Conservation (phyloP, 2,888 invertebrate species). For the Melanchra persicariae region DNA sequence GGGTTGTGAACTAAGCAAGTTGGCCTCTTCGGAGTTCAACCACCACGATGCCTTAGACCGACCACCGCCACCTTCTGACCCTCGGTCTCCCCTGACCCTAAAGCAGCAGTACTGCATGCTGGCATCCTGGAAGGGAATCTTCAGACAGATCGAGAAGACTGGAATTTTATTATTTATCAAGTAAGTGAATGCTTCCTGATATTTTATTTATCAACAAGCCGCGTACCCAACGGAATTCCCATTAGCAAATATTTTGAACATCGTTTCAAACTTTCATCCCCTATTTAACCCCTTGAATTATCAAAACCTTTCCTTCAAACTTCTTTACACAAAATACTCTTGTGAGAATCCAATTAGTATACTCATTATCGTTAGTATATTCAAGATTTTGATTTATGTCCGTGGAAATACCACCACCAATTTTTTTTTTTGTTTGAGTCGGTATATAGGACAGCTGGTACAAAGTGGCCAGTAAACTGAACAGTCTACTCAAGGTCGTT, state of each 20-base stretch:
- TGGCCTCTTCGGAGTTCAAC: conserved; percentile 90
- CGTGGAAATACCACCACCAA: too few species aligned
- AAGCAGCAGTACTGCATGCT: conserved; percentile 96
- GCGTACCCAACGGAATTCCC: neutral
- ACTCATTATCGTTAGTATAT: too few species aligned
- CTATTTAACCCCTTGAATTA: too few species aligned
- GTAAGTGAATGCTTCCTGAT: conserved; percentile 90
- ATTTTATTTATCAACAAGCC: neutral
- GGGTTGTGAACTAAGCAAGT: conserved; percentile 94
- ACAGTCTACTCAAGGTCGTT: too few species aligned
- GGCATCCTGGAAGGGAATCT: conserved; percentile 97
- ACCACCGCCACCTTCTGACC: conserved; percentile 93
- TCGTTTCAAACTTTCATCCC: neutral
- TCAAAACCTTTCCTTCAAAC: too few species aligned
- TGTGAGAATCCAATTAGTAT: too few species aligned
- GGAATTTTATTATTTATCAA: conserved; percentile 97
- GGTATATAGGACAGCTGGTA: too few species aligned
- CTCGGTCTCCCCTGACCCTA: conserved; percentile 95
- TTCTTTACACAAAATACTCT: too few species aligned
- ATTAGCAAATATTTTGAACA: neutral
- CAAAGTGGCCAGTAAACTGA: too few species aligned
- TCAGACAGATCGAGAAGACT: conserved; percentile 96
- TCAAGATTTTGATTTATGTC: too few species aligned
- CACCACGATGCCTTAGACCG: conserved; percentile 88
- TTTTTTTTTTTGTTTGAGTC: too few species aligned